Conservation (phyloP, 2,797 vertebrate species). For the Meriones psammophilus region DNA sequence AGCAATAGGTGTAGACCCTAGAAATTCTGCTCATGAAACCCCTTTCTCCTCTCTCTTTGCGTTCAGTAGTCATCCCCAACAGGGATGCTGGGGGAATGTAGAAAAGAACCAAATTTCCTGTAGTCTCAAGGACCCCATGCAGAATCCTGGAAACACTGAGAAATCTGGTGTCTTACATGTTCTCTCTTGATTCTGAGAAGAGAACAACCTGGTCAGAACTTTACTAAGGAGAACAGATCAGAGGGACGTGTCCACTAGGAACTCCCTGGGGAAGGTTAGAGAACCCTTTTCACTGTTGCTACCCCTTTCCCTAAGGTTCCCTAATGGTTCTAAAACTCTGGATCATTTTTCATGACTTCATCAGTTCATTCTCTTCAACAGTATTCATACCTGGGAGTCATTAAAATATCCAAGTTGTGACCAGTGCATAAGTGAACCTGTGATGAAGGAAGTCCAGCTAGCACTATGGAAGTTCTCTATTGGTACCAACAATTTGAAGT, state of each 20-base stretch:
- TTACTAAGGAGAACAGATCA: neutral
- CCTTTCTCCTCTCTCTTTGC: neutral
- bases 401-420: neutral
- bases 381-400: neutral
- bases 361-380: neutral
- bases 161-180: neutral
- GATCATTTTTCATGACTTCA: neutral
- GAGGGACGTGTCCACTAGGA: neutral
- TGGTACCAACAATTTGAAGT: neutral
- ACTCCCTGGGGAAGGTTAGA: neutral
- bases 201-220: neutral
- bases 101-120: neutral
- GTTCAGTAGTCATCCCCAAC: neutral
- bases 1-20: neutral
- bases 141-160: neutral
- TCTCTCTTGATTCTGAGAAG: neutral
- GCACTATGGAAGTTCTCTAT: neutral
- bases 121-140: neutral
- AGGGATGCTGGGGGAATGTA: neutral
- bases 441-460: neutral
- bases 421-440: neutral
- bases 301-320: neutral
- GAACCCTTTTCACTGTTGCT: neutral
- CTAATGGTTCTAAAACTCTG: neutral
- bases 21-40: neutral